A percentile compares a stretch with the other conserved stretches of the same genome.
Evolutionary conservation across 2,888 invertebrate species (phyloP).

Genomic region (Chloromyia formosa): DNA sequence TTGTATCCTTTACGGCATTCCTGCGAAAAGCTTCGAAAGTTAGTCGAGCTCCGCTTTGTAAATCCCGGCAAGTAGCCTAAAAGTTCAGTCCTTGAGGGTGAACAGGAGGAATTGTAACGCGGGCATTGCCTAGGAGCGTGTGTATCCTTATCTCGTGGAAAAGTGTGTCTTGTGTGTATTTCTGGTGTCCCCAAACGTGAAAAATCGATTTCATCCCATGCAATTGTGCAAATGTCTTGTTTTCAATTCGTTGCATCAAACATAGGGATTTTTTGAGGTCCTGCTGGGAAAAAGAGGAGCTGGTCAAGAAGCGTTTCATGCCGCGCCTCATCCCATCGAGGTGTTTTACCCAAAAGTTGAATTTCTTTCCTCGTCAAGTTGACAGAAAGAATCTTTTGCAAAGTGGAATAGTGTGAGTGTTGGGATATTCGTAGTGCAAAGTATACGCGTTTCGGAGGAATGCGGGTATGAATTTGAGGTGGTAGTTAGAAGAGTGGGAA

Average conservation of each 20-base stretch:
- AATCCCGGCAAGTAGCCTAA: slow-evolving; percentile 37
- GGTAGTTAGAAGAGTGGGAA: neutral
- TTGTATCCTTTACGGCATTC: neutral
- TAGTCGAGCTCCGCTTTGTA: slow-evolving; percentile 9
- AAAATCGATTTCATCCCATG: slow-evolving; percentile 23
- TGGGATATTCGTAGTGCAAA: neutral
- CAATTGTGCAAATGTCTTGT: neutral
- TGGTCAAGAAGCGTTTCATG: too few relatives aligned
- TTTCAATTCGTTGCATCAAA: neutral
- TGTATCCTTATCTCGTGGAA: slow-evolving; percentile 18
- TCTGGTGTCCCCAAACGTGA: slow-evolving; percentile 5
- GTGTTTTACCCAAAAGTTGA: too few relatives aligned
- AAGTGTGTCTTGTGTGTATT: slow-evolving; percentile 1
- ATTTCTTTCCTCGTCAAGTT: neutral
- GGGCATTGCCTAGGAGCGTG: neutral
- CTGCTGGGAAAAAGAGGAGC: too few relatives aligned
- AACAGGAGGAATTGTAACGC: slow-evolving; percentile 26
- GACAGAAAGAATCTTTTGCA: neutral
- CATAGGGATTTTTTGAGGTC: too few relatives aligned
- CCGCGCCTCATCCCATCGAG: too few relatives aligned
- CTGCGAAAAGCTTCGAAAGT: slow-evolving; percentile 3
- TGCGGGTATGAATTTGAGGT: neutral
- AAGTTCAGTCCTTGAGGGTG: slow-evolving; percentile 36
- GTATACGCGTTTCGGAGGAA: neutral
- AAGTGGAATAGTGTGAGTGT: neutral